Base-by-base conservation (phyloP, 1,140 invertebrate species). In the Bactericera cockerelli region DNA sequence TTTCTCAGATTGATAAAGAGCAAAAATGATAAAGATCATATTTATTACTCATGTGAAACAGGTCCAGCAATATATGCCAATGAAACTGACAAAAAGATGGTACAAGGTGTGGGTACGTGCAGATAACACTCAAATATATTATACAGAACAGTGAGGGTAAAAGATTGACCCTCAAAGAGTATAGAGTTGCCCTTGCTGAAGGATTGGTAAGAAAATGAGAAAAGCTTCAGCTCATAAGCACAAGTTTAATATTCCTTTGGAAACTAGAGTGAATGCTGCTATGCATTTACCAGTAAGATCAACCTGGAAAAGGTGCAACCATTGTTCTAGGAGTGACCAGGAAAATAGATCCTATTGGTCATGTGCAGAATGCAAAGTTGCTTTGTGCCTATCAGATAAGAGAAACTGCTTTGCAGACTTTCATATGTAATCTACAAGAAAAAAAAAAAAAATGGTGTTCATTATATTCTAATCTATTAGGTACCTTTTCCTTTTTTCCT, bases 71-170 rank as follows among this genome's bases (percentile, higher is more conserved):
- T 59, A 54, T 24, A 55, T 49, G 16, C 42, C 49, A 28, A 59
- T 55, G 58, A 59, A 59, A 25, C 58, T 53, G n/a, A 59, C 36
- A 10, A 59, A 59, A 53, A 42, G 58, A 53, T 57, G 61, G 28
- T 62, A 60, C 49, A 63, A 63, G 58, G 24, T 60, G 2, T 63
- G 61, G 61, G 59, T 55, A 25, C 58, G 60, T 25, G 57, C 39
- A 24, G 63, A 62, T 28, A 33, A 56, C 33, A 24, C 57, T n/a
- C n/a, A n/a, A n/a, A n/a, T n/a, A n/a, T n/a, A n/a, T 36, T 36
- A 36, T 36, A 11, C 16, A 11, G 16, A 36, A 36, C 33, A 36
- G 16, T 36, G 33, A 36, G 16, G 33, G 33, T 11, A 36, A 36
- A 36, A 36, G 16, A 11, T 11, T 36, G 33, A 36, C 33, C 16